phyloP scores from a whole-genome alignment of 2,113 vertebrate species.

The Anguilla japonica region DNA sequence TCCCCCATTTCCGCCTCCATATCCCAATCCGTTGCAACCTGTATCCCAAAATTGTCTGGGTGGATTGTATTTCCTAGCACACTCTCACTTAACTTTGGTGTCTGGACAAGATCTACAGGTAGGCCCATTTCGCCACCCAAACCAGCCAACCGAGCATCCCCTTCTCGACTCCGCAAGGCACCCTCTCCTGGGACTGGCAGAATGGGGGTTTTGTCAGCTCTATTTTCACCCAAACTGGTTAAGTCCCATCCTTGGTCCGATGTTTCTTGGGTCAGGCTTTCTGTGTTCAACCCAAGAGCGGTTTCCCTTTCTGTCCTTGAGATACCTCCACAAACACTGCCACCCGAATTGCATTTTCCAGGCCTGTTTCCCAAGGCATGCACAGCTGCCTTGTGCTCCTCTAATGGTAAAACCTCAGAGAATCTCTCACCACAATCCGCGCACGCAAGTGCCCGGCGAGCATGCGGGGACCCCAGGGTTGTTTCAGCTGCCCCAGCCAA shows the following conservation, averaged over 20 bases:
- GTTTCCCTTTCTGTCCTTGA: slow-evolving; percentile 30
- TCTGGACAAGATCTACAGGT: slow-evolving; percentile 46
- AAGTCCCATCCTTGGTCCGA: background rate
- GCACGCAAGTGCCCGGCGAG: slow-evolving; percentile 64
- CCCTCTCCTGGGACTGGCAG: background rate
- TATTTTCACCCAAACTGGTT: background rate
- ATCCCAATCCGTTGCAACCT: slow-evolving; percentile 67
- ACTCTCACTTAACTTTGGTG: slow-evolving; percentile 41
- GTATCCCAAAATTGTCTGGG: slow-evolving; percentile 44
- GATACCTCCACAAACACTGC: slow-evolving; percentile 60
- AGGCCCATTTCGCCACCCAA: slow-evolving; percentile 22
- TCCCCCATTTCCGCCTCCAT: slow-evolving; percentile 65
- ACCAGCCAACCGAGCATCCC: slow-evolving; percentile 16
- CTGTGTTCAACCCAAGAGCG: background rate
- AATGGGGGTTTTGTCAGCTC: background rate
- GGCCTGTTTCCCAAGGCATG: slow-evolving; percentile 58
- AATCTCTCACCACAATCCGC: slow-evolving; percentile 69
- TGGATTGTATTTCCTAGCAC: slow-evolving; percentile 20
- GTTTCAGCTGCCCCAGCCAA: slow-evolving; percentile 63
- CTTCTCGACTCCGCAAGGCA: background rate
- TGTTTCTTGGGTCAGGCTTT: background rate
- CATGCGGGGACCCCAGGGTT: slow-evolving; percentile 58
- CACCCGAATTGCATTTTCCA: slow-evolving; percentile 54
- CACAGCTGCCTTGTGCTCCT: slow-evolving; percentile 64
- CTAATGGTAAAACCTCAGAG: slow-evolving; percentile 64